Base-by-base conservation (phyloP, 1,140 invertebrate genomes). In the Bombus ignitus region DNA sequence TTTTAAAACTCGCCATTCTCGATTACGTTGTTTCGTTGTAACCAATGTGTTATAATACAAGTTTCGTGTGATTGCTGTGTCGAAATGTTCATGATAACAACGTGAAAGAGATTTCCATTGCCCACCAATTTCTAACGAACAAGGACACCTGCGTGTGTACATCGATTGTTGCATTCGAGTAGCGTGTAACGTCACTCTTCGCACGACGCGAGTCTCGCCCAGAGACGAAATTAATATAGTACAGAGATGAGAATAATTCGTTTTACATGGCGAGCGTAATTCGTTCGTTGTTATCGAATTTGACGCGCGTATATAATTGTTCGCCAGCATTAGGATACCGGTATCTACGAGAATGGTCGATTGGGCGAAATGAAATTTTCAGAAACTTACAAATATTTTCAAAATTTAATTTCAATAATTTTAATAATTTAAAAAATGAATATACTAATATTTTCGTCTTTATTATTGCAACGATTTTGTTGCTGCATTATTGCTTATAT, bases 141-240 rank as follows among this genome's bases (percentile, higher is more conserved):
- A 74, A 68, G n/a, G 62, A 22, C 39, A 39, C n/a, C 25, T 10
- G 13, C 15, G 22, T 9, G 39, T 5, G 13, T 42, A 42, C 37
- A 42, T 13, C 25, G 28, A 44, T 83, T 47, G 70, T 75, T 81
- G 37, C 35, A 22, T 82, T 66, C 78, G 42, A 81, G 62, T 62
- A 59, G 12, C 25, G 9, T n/a, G 42, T 82, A 75, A 83, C 57
- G 59, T 65, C 15, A 1, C 13, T 65, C 42, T 74, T 66, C 9
- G 37, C 25, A 2, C 13, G 65, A 76, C 77, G 57, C 37, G 42
- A 28, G n/a, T n/a, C 73, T 74, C 37, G 77, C 39, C 35, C 57
- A 42, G 35, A 47, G 88, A 88, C 81, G 15, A 71, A 85, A 83
- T 88, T 89, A 85, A 85, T 77, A 85, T 28, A 28, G 71, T 68